Conservation (phyloP, 1,140 invertebrate genomes). For the Batillaria attramentaria region DNA sequence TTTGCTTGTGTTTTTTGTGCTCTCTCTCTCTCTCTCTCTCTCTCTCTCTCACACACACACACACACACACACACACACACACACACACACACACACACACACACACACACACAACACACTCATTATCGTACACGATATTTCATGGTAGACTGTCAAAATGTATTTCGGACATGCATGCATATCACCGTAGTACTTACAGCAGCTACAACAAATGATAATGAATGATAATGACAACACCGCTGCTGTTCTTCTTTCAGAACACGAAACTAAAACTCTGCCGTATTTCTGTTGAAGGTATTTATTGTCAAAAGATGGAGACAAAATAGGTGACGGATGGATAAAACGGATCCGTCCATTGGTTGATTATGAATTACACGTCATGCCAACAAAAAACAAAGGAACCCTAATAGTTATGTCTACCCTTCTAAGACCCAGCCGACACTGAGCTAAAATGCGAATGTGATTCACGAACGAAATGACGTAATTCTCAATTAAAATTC, state of each 20-base stretch:
- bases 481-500: neutral
- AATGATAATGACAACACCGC: neutral
- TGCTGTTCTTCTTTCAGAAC: neutral
- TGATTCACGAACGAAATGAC: neutral
- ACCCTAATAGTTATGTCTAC: neutral
- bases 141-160: neutral
- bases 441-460: too few species aligned
- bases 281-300: neutral
- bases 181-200: neutral
- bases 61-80: too few species aligned
- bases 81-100: conserved; percentile 5
- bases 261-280: neutral
- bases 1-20: neutral
- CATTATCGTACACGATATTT: neutral
- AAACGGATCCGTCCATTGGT: neutral
- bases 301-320: neutral
- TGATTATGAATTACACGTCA: neutral
- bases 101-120: neutral
- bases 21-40: neutral
- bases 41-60: neutral
- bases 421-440: too few species aligned
- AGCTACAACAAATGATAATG: neutral
- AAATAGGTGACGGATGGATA: neutral
- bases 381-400: neutral
- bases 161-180: neutral